Base-by-base conservation (phyloP, 2,888 invertebrate genomes). In the Tetrapedia diversipes region DNA sequence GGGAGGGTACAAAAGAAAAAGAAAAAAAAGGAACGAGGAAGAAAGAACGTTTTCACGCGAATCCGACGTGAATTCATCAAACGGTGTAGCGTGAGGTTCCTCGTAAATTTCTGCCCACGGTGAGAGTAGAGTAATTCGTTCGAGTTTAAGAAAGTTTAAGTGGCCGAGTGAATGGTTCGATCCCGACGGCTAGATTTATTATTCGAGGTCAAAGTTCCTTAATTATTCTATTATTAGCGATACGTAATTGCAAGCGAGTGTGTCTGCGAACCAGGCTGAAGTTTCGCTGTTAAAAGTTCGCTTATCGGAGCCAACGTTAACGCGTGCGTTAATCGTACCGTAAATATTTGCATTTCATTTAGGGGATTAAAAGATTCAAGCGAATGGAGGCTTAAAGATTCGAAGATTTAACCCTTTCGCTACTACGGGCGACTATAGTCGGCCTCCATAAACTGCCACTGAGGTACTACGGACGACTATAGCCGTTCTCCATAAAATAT, bases 171-270 rank as follows among this genome's bases (percentile, higher is more conserved):
- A 65, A 43, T 64, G 61, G 68, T 41, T 65, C 71, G 77, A 61
- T 61, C 53, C 51, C 65, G 54, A 82, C 54, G 70, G 73, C 67
- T 56, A 53, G 80, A 76, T 82, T 82, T 82, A 82, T 82, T 77
- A 77, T 70, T 73, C 65, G 43, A 27, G 47, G 53, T 73, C 29
- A 41, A 82, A 82, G 68, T 74, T 81, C 43, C 70, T 61, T 73
- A 70, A 77, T 81, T 77, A 69, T 65, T 60, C 54, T 53, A 53
- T 61, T 64, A 72, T 69, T 72, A 69, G 37, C 39, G 34, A 2
- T 32, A 57, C 43, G 77, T 69, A 72, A 79, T 45, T 65, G 47
- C 66, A 66, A 47, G 59, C 14, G 68, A 51, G 59, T 41, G 63
- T 60, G 32, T 63, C 67, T 53, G 11, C n/a, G 64, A 74, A 71